Percentiles rank a stretch among this genome's conserved stretches.
These are phyloP conservation scores for Lepus oiostolus DNA, from an alignment of 2,797 vertebrate species.

Conservation along the genomic window DNA sequence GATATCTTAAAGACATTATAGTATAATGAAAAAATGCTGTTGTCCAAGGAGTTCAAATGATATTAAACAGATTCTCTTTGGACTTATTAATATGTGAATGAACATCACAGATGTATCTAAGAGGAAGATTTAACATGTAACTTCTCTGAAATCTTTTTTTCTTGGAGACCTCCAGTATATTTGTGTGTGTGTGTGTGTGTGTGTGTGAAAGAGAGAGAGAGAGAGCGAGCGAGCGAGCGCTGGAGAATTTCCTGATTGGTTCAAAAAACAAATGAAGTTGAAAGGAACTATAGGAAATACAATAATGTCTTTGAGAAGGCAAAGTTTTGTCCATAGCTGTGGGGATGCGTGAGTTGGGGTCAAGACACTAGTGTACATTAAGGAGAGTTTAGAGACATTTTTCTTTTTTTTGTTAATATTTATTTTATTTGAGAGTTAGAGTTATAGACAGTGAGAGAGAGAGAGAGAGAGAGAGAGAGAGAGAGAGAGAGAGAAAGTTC, in stretches of 20 bases:
- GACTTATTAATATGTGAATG: constrained; percentile 3
- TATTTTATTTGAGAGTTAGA: no score
- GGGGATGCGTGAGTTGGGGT: not conserved
- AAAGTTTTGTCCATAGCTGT: not conserved
- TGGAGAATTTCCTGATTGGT: not conserved
- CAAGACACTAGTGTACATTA: not conserved
- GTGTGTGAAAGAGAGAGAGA: not conserved
- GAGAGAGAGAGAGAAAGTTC: no score
- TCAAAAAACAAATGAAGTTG: not conserved
- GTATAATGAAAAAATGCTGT: not conserved
- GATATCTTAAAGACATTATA: not conserved
- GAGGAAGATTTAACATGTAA: not conserved
- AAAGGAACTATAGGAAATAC: not conserved
- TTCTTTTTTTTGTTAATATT: no score
- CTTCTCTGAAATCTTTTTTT: constrained; percentile 10
- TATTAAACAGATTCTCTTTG: constrained; percentile 41
- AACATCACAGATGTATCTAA: not conserved
- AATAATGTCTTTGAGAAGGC: not conserved
- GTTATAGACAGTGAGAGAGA: no score
- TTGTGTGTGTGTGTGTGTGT: not conserved
- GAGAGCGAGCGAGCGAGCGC: not conserved
- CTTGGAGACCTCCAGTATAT: not conserved
- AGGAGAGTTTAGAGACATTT: not conserved
- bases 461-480: no score
- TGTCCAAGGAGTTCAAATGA: constrained; percentile 9